Evolutionary conservation across 35 echinoderm and acorn worm genomes (phyloP).

Genomic region (Chiridota heheva): DNA sequence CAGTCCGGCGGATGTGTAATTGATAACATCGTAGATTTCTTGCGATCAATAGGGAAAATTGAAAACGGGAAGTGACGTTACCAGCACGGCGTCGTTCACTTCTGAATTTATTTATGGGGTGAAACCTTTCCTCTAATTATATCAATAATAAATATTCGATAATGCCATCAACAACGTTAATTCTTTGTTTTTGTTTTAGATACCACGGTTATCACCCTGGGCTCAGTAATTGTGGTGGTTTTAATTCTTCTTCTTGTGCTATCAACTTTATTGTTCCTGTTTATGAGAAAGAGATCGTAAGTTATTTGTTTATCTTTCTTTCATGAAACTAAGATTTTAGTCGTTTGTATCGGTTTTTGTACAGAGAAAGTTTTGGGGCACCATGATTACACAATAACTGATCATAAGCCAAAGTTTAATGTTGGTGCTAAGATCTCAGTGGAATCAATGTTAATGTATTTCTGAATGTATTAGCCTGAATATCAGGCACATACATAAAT

Average conservation of each 20-base stretch:
- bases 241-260: conserved; percentile 3
- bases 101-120: neutral
- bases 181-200: neutral
- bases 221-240: conserved; percentile 5
- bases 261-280: conserved; percentile 14
- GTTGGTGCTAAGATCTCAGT: too few relatives aligned
- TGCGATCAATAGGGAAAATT: neutral
- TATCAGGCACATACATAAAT: too few relatives aligned
- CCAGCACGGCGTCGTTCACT: neutral
- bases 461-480: too few relatives aligned
- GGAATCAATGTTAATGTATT: too few relatives aligned
- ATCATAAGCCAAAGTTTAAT: too few relatives aligned
- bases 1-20: too few relatives aligned
- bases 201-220: neutral
- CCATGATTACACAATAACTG: too few relatives aligned
- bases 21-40: too few relatives aligned
- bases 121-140: neutral
- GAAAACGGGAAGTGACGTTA: neutral
- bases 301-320: neutral
- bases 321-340: too few relatives aligned
- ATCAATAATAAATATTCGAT: neutral
- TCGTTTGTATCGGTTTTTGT: too few relatives aligned
- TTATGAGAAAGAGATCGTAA: conserved; percentile 37
- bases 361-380: too few relatives aligned
- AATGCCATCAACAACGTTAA: neutral